These are phyloP conservation scores for Carlito syrichta DNA, from an alignment of 2,113 vertebrate genomes.

Conservation along the genomic window DNA sequence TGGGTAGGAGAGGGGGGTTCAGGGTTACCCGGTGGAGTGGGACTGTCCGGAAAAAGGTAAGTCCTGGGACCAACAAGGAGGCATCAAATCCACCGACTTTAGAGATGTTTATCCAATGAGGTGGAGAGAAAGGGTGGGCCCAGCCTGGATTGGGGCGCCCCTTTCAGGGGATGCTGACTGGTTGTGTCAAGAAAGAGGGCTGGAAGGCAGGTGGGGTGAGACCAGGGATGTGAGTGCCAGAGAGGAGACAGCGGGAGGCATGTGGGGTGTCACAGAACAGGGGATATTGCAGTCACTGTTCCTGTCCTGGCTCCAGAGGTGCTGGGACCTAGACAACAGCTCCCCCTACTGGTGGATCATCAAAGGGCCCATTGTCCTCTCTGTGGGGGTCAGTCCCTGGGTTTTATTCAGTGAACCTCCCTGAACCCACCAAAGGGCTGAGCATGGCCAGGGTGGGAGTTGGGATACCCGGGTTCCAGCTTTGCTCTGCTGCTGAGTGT, in stretches of 20 bases:
- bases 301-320: slow-evolving; percentile 79
- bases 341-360: slow-evolving; percentile 97
- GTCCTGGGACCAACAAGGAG: not conserved
- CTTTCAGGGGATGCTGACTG: not conserved
- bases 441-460: not conserved
- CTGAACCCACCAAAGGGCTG: accelerated
- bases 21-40: too few relatives aligned
- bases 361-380: slow-evolving; percentile 93
- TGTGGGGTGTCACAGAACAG: accelerated
- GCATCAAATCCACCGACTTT: not conserved
- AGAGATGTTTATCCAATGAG: not conserved
- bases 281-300: not conserved
- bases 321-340: slow-evolving; percentile 92
- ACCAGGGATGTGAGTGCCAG: too few relatives aligned
- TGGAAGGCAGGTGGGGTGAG: not conserved
- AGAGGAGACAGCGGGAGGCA: not conserved
- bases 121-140: not conserved
- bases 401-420: not conserved
- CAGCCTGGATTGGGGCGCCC: not conserved
- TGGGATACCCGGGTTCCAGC: not conserved
- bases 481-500: not conserved
- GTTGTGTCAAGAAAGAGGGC: not conserved
- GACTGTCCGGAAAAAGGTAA: not conserved
- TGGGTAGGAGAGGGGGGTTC: not conserved
- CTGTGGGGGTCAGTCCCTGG: slow-evolving; percentile 87